Percentiles rank a stretch among this genome's conserved stretches.
These are phyloP conservation scores for Drosophila melanogaster DNA, from an alignment of 1,140 invertebrate genomes.

Conservation along the genomic window Release_6_plus_ISO1_MT NT_033777.3:6284001-6284500, in stretches of 20 bases:
- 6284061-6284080: too few relatives aligned
- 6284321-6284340: too few relatives aligned
- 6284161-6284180: neutral
- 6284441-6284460: conserved; percentile 4
- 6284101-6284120: too few relatives aligned
- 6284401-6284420: neutral
- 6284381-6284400: neutral
- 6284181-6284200: neutral
- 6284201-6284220: neutral
- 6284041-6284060: too few relatives aligned
- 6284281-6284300: too few relatives aligned
- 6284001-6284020: too few relatives aligned
- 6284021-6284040: too few relatives aligned
- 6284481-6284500: conserved; percentile 27
- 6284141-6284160: neutral
- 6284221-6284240: conserved; percentile 16
- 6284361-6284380: conserved; percentile 6
- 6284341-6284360: neutral
- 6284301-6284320: too few relatives aligned
- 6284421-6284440: neutral
- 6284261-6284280: neutral
- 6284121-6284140: neutral
- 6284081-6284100: too few relatives aligned
- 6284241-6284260: neutral
- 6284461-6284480: conserved; percentile 31